Conservation (phyloP, 2,113 vertebrate genomes). For the Amphiprion percula region DNA sequence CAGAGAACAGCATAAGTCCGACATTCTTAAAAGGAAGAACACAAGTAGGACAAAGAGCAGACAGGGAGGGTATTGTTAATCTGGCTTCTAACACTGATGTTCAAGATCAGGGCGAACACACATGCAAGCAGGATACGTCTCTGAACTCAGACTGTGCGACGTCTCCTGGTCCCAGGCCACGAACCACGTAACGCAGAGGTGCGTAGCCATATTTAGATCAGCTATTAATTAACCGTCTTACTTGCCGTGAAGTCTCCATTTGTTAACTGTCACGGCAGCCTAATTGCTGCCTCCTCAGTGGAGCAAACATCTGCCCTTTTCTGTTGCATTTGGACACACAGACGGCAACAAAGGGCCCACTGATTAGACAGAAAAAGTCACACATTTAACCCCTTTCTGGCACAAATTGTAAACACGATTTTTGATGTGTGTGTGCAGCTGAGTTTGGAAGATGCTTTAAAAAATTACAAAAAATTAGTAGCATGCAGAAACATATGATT, state of each 20-base stretch:
- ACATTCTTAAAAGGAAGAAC: constrained; percentile 16
- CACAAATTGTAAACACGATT: not conserved
- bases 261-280: constrained; percentile 66
- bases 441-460: too few relatives aligned
- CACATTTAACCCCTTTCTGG: not conserved
- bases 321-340: constrained; percentile 33
- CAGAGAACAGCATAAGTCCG: constrained; percentile 16
- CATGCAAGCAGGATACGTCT: not conserved
- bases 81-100: not conserved
- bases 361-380: constrained; percentile 1
- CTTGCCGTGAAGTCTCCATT: constrained; percentile 64
- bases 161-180: constrained; percentile 27
- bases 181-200: constrained; percentile 29
- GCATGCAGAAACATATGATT: too few relatives aligned
- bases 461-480: too few relatives aligned
- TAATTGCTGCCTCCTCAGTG: constrained; percentile 63
- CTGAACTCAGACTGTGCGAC: constrained; percentile 16
- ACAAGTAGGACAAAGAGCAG: constrained; percentile 28
- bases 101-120: constrained; percentile 23
- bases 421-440: not conserved
- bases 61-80: constrained; percentile 1
- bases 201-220: constrained; percentile 57
- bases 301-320: constrained; percentile 56
- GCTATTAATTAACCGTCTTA: constrained; percentile 70
- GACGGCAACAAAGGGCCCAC: not conserved